phyloP scores from a whole-genome alignment of 2,113 vertebrate species.

The Alectura lathami region DNA sequence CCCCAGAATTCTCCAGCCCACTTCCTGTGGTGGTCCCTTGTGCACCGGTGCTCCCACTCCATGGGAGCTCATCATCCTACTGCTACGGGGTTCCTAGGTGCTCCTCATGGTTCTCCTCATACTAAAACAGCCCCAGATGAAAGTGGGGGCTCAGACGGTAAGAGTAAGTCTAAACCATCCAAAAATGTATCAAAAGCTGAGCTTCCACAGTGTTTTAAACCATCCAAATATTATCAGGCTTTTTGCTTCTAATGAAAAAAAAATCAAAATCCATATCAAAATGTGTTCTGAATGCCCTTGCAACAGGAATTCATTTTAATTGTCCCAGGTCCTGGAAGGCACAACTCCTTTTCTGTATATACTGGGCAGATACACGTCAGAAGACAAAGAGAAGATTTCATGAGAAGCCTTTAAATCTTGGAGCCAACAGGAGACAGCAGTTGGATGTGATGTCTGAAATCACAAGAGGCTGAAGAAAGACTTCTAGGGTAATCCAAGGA shows the following conservation, averaged over 20 bases:
- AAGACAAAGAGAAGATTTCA: neutral
- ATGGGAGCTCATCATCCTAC: neutral
- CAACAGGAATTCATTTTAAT: neutral
- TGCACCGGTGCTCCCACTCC: neutral
- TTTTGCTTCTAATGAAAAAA: neutral
- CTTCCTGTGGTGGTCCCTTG: neutral
- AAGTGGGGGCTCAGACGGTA: neutral
- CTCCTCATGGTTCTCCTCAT: fast-evolving
- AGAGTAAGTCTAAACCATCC: neutral
- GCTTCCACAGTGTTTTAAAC: neutral
- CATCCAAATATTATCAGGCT: neutral
- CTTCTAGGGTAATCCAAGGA: neutral
- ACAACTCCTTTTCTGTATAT: neutral
- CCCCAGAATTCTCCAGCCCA: neutral
- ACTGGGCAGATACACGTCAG: neutral
- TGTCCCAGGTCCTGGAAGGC: neutral
- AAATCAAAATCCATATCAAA: neutral
- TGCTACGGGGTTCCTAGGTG: fast-evolving
- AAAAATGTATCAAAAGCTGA: neutral
- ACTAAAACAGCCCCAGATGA: neutral
- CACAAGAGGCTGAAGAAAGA: neutral
- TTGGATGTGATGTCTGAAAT: neutral
- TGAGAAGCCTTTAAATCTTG: neutral
- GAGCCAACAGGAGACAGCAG: neutral
- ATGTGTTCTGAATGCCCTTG: neutral